Evolutionary conservation across 2,888 invertebrate genomes (phyloP).

Genomic region (Ophraella communa): DNA sequence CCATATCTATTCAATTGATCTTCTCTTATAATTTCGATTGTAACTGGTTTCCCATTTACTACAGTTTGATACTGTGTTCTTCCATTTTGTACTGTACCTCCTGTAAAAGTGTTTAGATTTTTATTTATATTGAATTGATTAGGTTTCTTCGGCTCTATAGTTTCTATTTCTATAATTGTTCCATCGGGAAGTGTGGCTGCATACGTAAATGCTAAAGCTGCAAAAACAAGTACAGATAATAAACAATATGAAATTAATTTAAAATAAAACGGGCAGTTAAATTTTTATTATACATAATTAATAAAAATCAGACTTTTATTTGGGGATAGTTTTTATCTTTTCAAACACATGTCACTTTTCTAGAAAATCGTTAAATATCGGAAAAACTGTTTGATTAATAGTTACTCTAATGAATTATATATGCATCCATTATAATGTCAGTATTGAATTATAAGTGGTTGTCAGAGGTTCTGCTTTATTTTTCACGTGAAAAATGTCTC

Average conservation of each 20-base stretch:
- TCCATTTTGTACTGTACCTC: not conserved
- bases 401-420: constrained; percentile 7
- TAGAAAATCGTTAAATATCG: not conserved
- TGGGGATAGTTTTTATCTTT: not conserved
- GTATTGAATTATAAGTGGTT: constrained; percentile 2
- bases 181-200: not conserved
- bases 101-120: not conserved
- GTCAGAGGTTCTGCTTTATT: not conserved
- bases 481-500: constrained; percentile 18
- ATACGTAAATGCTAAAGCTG: not conserved
- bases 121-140: not conserved
- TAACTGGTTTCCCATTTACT: constrained; percentile 6
- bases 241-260: not conserved
- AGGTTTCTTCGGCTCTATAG: not conserved
- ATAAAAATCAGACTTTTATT: not conserved
- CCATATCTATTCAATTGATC: not conserved
- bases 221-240: not conserved
- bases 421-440: constrained; percentile 14
- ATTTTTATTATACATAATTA: not conserved
- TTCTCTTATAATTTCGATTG: not conserved
- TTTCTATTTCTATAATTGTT: not conserved
- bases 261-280: no score
- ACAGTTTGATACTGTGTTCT: not conserved
- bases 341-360: constrained; percentile 5
- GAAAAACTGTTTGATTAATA: constrained; percentile 2